phyloP scores from a whole-genome alignment of 2,797 vertebrate species.

The Propithecus perrieri region DNA sequence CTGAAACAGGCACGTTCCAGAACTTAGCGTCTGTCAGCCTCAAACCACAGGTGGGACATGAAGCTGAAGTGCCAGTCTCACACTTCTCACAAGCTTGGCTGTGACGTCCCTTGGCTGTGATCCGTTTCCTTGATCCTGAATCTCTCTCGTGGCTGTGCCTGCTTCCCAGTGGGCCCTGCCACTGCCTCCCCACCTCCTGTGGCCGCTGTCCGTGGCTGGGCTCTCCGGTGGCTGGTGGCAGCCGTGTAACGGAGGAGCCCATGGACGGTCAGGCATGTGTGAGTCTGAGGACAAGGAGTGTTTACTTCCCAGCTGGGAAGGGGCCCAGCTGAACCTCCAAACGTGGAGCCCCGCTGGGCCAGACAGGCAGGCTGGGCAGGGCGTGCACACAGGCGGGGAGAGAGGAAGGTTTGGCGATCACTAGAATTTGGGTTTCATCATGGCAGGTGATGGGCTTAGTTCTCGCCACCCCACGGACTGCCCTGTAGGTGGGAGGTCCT shows the following conservation, averaged over 20 bases:
- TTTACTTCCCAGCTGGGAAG: background rate
- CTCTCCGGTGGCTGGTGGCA: background rate
- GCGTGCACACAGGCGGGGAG: background rate
- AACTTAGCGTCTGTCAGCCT: background rate
- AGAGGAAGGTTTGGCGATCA: background rate
- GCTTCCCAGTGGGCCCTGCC: background rate
- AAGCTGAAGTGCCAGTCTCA: background rate
- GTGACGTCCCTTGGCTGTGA: no score
- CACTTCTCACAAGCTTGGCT: background rate
- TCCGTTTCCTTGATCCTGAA: no score
- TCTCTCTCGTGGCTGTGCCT: background rate
- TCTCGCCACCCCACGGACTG: background rate
- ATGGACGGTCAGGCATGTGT: background rate
- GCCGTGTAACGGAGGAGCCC: background rate
- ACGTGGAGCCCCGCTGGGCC: no score
- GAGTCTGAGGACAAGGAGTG: background rate
- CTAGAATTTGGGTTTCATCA: background rate
- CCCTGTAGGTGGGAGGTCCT: background rate
- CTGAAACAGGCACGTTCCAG: no score
- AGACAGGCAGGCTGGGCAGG: background rate
- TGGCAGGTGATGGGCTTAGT: background rate
- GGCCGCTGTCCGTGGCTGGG: accelerated
- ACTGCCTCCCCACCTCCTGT: background rate
- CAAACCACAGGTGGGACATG: background rate
- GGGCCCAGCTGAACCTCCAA: background rate